Evolutionary conservation across 1,140 invertebrate species (phyloP), one percentile per base, ranked within the genome.

Genomic region (Tetranychus cinnabarinus): DNA sequence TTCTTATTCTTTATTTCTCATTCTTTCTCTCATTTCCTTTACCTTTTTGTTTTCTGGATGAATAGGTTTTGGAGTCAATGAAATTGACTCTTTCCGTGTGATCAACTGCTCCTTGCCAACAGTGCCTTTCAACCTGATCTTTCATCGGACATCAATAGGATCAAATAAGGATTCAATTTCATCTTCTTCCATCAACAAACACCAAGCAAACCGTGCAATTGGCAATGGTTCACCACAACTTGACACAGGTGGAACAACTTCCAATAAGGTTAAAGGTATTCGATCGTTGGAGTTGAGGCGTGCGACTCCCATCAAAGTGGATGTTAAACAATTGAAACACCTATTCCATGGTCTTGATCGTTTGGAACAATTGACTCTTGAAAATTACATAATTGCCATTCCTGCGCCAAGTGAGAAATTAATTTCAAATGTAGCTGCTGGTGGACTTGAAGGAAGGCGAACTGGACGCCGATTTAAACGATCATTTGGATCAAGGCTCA

Each of bases 21-120:
- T 56, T 34, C 8, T 61, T 46, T 61, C 50, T 55, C 47, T 35
- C 36, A 56, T 35, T 52, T 39, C 23, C n/a, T 50, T 34, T 10
- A 10, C 7, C 35, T 61, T 10, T 31, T 31, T 56, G 3, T 52
- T 7, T n/a, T 60, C n/a, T 31, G 34, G 12, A 15, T 56, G n/a
- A 48, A 42, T 45, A 62, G 61, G 56, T 50, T 62, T 62, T 42
- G 23, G 36, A 35, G 45, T 62, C 15, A 39, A 58, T 35, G 61
- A 62, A 42, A 42, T 62, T 37, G 55, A 57, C 56, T 42, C 56
- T 4, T 62, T 47, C 56, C n/a, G 10, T 5, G 23, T 62, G 2
- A 58, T 42, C 12, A 62, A 62, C 35, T 62, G 61, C 35, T 13
- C 36, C 23, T 39, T 62, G n/a, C 61, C 61, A 34, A 36, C 33